Conservation (phyloP, 1,140 invertebrate genomes). For the Agrilus planipennis region DNA sequence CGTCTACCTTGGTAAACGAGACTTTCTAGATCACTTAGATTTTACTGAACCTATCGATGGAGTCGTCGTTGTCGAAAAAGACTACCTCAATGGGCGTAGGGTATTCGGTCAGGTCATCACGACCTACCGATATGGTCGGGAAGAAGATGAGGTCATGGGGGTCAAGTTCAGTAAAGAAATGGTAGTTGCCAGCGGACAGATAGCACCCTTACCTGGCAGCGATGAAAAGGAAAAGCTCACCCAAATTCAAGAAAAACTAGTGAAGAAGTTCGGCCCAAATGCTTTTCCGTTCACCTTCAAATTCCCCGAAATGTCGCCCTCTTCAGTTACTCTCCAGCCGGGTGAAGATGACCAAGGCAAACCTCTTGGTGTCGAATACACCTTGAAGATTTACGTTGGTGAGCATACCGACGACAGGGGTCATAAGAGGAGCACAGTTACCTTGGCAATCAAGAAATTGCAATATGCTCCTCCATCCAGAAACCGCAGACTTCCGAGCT, state of each 20-base stretch:
- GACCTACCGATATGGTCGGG: conserved; percentile 79
- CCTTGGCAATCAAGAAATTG: conserved; percentile 76
- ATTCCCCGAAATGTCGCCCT: conserved; percentile 71
- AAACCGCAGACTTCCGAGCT: conserved; percentile 67
- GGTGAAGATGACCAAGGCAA: conserved; percentile 78
- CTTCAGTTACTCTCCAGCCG: conserved; percentile 76
- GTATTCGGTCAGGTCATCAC: conserved; percentile 71
- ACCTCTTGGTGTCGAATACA: conserved; percentile 81
- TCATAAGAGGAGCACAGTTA: conserved; percentile 75
- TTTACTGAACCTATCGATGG: conserved; percentile 79
- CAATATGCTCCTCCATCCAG: conserved; percentile 53
- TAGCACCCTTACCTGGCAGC: conserved; percentile 50
- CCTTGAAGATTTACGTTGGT: conserved; percentile 69
- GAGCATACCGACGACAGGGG: conserved; percentile 73
- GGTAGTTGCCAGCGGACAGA: conserved; percentile 60
- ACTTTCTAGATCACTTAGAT: conserved; percentile 83
- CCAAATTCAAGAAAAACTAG: conserved; percentile 65
- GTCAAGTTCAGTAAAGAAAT: conserved; percentile 86
- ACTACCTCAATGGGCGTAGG: conserved; percentile 75
- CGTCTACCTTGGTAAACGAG: conserved; percentile 79
- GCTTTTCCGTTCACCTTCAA: conserved; percentile 77
- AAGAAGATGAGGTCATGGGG: conserved; percentile 89
- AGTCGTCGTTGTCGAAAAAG: conserved; percentile 74
- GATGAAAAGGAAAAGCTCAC: conserved; percentile 62
- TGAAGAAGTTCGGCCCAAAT: conserved; percentile 70